A percentile compares a stretch with the other conserved stretches of the same genome.
Evolutionary conservation across 2,113 vertebrate species (phyloP).

Genomic region (Neotragus pygmaeus): DNA sequence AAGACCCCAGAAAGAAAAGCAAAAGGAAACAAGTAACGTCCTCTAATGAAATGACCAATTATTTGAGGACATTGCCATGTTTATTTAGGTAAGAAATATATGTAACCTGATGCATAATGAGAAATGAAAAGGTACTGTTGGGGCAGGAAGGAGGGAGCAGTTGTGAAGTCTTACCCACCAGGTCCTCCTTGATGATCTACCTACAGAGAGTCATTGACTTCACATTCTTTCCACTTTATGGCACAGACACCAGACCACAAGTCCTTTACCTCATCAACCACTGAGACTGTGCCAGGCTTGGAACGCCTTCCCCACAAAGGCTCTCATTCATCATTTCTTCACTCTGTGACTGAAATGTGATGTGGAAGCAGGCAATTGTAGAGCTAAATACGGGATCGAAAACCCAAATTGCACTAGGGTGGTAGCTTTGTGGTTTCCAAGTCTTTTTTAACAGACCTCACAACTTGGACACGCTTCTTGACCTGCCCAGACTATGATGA

Average conservation of each 20-base stretch:
- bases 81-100: not conserved
- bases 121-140: not conserved
- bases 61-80: not conserved
- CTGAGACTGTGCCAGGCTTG: slow-evolving; percentile 47
- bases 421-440: slow-evolving; percentile 45
- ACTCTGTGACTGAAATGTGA: slow-evolving; percentile 61
- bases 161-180: slow-evolving; percentile 58
- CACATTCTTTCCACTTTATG: slow-evolving; percentile 72
- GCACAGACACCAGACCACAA: slow-evolving; percentile 58
- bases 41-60: not conserved
- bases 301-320: slow-evolving; percentile 57
- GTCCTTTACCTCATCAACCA: slow-evolving; percentile 74
- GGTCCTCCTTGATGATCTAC: slow-evolving; percentile 37
- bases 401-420: slow-evolving; percentile 51
- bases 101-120: not conserved
- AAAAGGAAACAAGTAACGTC: not conserved
- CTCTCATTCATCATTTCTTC: slow-evolving; percentile 62
- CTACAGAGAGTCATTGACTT: slow-evolving; percentile 40
- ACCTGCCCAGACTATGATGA: not conserved
- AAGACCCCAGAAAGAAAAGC: not conserved
- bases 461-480: slow-evolving; percentile 42
- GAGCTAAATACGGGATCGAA: slow-evolving; percentile 73
- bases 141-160: slow-evolving; percentile 13
- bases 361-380: slow-evolving; percentile 43
- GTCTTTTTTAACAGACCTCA: slow-evolving; percentile 50